These are phyloP conservation scores for Capromys pilorides DNA, from an alignment of 2,797 vertebrate genomes.

Conservation along the genomic window DNA sequence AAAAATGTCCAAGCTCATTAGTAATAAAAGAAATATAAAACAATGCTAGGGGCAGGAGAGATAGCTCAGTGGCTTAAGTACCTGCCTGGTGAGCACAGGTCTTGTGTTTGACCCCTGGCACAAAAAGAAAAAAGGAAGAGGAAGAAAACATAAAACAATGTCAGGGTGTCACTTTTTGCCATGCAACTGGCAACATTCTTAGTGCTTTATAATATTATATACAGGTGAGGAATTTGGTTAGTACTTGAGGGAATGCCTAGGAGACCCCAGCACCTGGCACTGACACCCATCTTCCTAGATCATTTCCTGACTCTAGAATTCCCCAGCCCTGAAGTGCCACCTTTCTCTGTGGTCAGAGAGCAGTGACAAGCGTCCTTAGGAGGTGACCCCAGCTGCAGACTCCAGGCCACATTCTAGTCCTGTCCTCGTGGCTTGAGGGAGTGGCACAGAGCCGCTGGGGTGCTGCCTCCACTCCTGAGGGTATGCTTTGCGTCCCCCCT, in stretches of 20 bases:
- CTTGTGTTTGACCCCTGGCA: too few species aligned
- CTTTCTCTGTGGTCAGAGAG: background rate
- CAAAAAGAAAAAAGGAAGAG: too few species aligned
- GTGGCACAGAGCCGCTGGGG: too few species aligned
- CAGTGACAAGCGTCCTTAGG: background rate
- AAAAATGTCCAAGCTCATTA: background rate
- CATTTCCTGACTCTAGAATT: background rate
- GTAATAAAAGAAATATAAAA: background rate
- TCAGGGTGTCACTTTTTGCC: background rate
- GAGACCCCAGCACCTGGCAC: background rate
- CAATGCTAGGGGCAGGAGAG: too few species aligned
- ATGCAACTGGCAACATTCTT: rapidly evolving
- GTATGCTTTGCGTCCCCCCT: background rate
- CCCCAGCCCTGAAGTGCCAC: background rate
- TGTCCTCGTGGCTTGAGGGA: background rate
- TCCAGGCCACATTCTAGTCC: background rate
- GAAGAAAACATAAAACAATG: background rate
- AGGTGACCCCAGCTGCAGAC: background rate
- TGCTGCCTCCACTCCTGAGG: background rate
- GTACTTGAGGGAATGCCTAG: background rate
- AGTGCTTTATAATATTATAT: background rate
- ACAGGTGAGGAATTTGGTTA: background rate
- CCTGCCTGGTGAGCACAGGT: too few species aligned
- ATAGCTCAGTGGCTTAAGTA: too few species aligned
- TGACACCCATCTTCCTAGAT: background rate